phyloP scores from a whole-genome alignment of 1,140 invertebrate genomes.

The Mizuhopecten yessoensis region DNA sequence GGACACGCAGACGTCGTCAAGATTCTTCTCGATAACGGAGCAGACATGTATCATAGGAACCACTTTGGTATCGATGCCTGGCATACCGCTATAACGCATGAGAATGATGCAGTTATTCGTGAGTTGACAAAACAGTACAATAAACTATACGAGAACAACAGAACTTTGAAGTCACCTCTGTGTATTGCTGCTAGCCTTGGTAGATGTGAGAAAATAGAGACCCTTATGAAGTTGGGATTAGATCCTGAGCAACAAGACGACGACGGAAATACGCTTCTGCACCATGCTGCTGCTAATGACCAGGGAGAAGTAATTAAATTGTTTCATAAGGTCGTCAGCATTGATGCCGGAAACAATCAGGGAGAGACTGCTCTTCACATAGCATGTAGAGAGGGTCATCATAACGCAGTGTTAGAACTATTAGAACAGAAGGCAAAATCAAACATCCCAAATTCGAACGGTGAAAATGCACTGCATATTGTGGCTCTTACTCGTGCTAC shows the following conservation, averaged over 20 bases:
- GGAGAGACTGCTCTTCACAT: conserved; percentile 82
- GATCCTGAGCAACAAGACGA: conserved; percentile 81
- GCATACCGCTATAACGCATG: conserved; percentile 73
- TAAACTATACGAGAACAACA: not conserved
- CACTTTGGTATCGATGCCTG: conserved; percentile 76
- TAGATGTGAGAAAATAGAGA: conserved; percentile 69
- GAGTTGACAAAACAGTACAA: conserved; percentile 47
- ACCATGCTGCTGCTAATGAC: conserved; percentile 85
- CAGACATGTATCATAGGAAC: conserved; percentile 72
- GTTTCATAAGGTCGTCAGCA: conserved; percentile 76
- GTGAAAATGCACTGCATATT: conserved; percentile 76
- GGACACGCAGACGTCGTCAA: conserved; percentile 69
- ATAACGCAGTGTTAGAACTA: conserved; percentile 73
- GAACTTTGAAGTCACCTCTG: conserved; percentile 65
- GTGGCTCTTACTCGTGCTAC: conserved; percentile 72
- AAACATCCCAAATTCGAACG: conserved; percentile 74
- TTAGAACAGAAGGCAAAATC: conserved; percentile 74
- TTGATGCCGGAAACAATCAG: conserved; percentile 73
- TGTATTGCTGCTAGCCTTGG: conserved; percentile 73
- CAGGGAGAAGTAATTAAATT: conserved; percentile 83
- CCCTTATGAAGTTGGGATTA: conserved; percentile 73
- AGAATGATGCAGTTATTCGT: conserved; percentile 66
- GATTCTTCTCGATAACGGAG: conserved; percentile 67
- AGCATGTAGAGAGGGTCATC: conserved; percentile 79
- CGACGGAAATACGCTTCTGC: conserved; percentile 84